A percentile compares a stretch with the other conserved stretches of the same genome.
Conservation (phyloP, 2,888 invertebrate species). For the Brachypalpus laphriformis region DNA sequence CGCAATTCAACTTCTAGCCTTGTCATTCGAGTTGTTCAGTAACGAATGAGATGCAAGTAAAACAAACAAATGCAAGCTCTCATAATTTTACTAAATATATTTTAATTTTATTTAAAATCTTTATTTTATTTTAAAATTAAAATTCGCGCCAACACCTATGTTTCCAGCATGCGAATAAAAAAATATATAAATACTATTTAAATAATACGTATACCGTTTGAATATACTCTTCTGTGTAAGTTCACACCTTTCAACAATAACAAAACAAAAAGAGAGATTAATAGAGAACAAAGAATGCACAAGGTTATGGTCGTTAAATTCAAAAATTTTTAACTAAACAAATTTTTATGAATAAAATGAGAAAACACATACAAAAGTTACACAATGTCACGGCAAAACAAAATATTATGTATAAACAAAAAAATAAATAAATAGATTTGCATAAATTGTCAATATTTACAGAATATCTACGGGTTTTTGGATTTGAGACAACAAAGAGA, state of each 20-base stretch:
- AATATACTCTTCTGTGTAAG: constrained; percentile 49
- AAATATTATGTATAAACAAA: not conserved
- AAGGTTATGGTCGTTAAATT: constrained; percentile 15
- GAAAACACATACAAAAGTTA: constrained; percentile 9
- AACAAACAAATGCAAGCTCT: not conserved
- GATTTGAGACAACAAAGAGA: constrained; percentile 60
- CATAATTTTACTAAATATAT: not conserved
- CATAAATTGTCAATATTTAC: constrained; percentile 63
- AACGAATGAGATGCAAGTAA: not conserved
- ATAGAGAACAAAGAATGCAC: not conserved
- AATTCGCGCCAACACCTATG: constrained; percentile 41
- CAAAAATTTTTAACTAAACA: constrained; percentile 5
- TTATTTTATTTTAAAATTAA: constrained; percentile 20
- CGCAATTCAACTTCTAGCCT: too few relatives aligned
- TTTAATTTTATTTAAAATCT: constrained; percentile 7
- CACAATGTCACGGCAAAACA: constrained; percentile 12
- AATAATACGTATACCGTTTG: constrained; percentile 32
- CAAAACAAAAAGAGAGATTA: constrained; percentile 29
- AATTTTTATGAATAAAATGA: constrained; percentile 10
- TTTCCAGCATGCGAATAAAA: constrained; percentile 15
- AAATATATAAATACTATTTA: constrained; percentile 34
- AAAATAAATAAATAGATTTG: constrained; percentile 55
- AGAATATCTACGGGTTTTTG: constrained; percentile 38
- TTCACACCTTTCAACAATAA: constrained; percentile 43
- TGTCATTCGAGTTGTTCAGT: too few relatives aligned